Percentiles rank a stretch among this genome's conserved stretches.
Conservation (phyloP, 2,113 vertebrate species). For the Dipodomys ordii region DNA sequence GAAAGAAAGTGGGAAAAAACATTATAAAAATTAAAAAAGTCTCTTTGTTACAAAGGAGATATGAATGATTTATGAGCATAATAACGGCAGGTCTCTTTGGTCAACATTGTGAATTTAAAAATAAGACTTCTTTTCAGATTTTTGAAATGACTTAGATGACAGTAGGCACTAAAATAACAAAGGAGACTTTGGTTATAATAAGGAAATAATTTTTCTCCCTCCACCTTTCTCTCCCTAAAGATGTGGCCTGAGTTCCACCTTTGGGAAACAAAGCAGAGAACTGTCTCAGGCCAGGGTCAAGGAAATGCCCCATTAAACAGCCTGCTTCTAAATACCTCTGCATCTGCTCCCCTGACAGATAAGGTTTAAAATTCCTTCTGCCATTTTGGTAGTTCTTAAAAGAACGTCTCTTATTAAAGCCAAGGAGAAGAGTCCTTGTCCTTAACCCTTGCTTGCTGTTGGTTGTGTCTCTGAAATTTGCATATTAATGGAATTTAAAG, state of each 20-base stretch:
- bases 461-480: neutral
- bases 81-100: conserved; percentile 78
- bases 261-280: neutral
- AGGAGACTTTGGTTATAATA: conserved; percentile 24
- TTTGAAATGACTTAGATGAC: conserved; percentile 74
- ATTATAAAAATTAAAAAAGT: conserved; percentile 75
- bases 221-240: neutral
- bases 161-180: conserved; percentile 67
- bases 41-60: conserved; percentile 75
- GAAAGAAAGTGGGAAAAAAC: conserved; percentile 71
- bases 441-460: no score
- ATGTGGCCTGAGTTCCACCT: neutral
- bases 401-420: neutral
- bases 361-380: neutral
- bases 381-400: neutral
- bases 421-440: neutral
- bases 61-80: conserved; percentile 83
- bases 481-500: neutral
- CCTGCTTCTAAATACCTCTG: neutral
- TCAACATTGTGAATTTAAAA: conserved; percentile 78
- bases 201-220: neutral
- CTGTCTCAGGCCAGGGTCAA: neutral
- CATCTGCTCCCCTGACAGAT: neutral
- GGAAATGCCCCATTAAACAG: neutral
- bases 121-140: conserved; percentile 71